phyloP scores from a whole-genome alignment of 1,140 invertebrate genomes.

The Drosophila lacertosa region DNA sequence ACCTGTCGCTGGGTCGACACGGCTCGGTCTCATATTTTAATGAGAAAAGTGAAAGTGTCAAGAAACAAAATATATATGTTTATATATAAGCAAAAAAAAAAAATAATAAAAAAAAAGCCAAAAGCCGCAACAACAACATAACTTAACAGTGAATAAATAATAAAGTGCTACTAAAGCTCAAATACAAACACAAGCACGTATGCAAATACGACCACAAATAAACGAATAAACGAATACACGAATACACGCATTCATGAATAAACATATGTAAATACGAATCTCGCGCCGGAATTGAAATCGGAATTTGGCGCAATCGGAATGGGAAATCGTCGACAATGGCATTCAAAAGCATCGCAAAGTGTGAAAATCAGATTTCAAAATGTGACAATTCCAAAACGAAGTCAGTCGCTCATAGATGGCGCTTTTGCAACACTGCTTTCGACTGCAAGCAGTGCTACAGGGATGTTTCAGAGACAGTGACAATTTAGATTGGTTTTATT shows the following conservation, averaged over 20 bases:
- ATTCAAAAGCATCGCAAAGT: neutral
- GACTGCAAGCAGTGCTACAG: neutral
- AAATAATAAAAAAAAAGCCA: constrained; percentile 16
- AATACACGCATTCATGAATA: constrained; percentile 13
- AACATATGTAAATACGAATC: constrained; percentile 1
- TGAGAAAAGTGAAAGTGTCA: constrained; percentile 82
- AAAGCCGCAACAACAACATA: constrained; percentile 12
- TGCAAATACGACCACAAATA: constrained; percentile 10
- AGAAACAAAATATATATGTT: constrained; percentile 48
- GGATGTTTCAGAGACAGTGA: neutral
- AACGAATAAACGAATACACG: neutral
- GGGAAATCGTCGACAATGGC: constrained; percentile 1
- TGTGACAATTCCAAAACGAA: neutral
- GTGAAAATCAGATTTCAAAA: constrained; percentile 13
- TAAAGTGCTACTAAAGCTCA: constrained; percentile 50
- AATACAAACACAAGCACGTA: constrained; percentile 40
- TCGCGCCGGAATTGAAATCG: neutral
- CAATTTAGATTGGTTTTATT: too few relatives aligned
- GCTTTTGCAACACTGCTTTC: constrained; percentile 14
- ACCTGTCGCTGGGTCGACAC: constrained; percentile 43
- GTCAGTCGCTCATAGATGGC: neutral
- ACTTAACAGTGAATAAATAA: constrained; percentile 75
- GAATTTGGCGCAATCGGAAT: constrained; percentile 1
- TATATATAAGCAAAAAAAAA: constrained; percentile 8
- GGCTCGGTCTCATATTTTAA: constrained; percentile 67